Evolutionary conservation across 2,888 invertebrate species (phyloP).

Genomic region (Leuctra nigra): DNA sequence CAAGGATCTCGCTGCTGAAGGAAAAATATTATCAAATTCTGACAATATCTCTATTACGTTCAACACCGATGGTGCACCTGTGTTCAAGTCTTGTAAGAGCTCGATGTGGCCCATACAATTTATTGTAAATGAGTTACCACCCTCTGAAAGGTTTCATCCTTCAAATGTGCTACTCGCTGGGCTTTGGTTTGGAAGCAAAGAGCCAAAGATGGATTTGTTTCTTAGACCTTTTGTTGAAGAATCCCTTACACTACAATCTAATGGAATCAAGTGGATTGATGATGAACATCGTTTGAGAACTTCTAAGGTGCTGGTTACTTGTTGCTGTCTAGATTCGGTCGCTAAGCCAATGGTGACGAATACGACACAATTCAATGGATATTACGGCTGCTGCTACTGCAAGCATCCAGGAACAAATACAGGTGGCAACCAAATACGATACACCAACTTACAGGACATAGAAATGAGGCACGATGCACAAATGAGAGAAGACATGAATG

Average conservation of each 20-base stretch:
- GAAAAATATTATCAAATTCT: neutral
- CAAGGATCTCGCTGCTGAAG: neutral
- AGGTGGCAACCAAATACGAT: neutral
- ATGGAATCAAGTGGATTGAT: conserved; percentile 1
- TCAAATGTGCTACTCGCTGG: conserved; percentile 3
- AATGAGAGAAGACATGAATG: neutral
- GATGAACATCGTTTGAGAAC: neutral
- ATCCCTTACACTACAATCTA: neutral
- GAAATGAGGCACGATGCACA: neutral
- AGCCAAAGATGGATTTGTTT: conserved; percentile 1
- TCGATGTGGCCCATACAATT: conserved; percentile 6
- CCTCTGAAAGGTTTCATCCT: neutral
- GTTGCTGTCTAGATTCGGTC: conserved; percentile 10
- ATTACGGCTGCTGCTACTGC: conserved; percentile 9
- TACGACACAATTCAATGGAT: conserved; percentile 10
- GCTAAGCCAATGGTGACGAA: conserved; percentile 11
- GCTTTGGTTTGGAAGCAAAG: conserved; percentile 1
- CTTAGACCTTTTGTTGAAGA: conserved; percentile 4
- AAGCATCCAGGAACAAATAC: neutral
- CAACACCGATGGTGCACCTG: conserved; percentile 13
- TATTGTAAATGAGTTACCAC: conserved; percentile 12
- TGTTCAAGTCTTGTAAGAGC: conserved; percentile 4
- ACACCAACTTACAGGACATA: neutral
- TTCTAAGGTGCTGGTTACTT: neutral
- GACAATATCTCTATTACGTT: conserved; percentile 8